Conservation (phyloP, 2,797 vertebrate species). For the Peromyscus eremicus region DNA sequence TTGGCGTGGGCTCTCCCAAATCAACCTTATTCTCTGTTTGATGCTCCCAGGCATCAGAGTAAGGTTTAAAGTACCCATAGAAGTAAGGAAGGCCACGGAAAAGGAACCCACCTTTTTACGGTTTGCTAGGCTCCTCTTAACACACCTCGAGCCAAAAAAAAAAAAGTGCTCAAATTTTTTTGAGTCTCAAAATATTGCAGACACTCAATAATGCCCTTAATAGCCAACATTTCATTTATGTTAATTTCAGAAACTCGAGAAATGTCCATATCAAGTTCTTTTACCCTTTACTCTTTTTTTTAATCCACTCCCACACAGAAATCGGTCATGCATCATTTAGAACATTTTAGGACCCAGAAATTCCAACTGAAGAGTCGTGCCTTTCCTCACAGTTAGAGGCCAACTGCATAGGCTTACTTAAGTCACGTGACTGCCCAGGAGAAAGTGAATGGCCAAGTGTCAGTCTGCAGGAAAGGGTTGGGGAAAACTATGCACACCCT, state of each 20-base stretch:
- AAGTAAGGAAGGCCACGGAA: background rate
- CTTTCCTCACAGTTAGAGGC: background rate
- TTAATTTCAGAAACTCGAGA: background rate
- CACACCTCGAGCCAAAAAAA: background rate
- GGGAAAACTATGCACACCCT: background rate
- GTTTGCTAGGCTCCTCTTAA: background rate
- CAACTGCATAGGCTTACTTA: background rate
- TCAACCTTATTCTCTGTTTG: background rate
- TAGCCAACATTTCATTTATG: background rate
- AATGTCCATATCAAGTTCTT: background rate
- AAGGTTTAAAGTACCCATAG: background rate
- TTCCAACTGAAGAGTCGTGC: background rate
- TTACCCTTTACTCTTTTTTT: background rate
- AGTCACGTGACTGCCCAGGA: background rate
- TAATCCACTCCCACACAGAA: background rate
- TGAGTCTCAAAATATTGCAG: background rate
- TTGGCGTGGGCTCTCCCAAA: background rate
- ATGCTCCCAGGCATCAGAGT: background rate
- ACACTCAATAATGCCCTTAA: conserved; percentile 25
- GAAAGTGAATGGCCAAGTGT: background rate
- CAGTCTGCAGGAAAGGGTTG: background rate
- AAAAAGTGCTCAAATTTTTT: background rate
- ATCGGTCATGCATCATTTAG: background rate
- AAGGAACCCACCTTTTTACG: background rate
- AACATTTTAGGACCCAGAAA: background rate